Evolutionary conservation across 2,113 vertebrate species (phyloP).

Genomic region (Oryzias javanicus): DNA sequence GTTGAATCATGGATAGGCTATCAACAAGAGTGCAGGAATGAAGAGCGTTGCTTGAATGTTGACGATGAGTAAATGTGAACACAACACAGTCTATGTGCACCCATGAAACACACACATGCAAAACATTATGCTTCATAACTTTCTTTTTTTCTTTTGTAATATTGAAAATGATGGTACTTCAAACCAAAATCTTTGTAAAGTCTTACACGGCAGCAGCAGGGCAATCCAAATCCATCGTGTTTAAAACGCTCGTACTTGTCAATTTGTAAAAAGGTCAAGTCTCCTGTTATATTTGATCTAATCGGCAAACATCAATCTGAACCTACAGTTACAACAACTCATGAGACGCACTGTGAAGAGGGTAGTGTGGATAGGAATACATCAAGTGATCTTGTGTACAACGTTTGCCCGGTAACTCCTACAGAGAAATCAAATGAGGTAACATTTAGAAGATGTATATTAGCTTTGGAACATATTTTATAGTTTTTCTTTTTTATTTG

Average conservation of each 20-base stretch:
- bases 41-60: conserved; percentile 7
- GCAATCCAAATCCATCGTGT: conserved; percentile 57
- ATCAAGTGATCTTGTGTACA: not conserved
- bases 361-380: not conserved
- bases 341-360: conserved; percentile 19
- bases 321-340: conserved; percentile 23
- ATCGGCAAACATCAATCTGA: conserved; percentile 63
- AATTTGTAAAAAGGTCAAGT: conserved; percentile 69
- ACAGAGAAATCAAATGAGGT: not conserved
- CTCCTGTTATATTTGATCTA: conserved; percentile 54
- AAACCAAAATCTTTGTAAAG: conserved; percentile 27
- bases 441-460: not conserved
- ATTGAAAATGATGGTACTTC: conserved; percentile 41
- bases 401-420: not conserved
- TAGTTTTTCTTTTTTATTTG: not conserved
- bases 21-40: conserved; percentile 28
- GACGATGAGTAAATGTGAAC: conserved; percentile 9
- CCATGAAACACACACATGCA: conserved; percentile 5
- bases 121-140: conserved; percentile 27
- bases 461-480: not conserved
- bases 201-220: conserved; percentile 43
- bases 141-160: conserved; percentile 40
- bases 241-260: conserved; percentile 64
- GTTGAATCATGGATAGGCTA: conserved; percentile 67
- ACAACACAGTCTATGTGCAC: not conserved